phyloP scores from a whole-genome alignment of 2,113 vertebrate genomes.

The Australoheros scitulus region DNA sequence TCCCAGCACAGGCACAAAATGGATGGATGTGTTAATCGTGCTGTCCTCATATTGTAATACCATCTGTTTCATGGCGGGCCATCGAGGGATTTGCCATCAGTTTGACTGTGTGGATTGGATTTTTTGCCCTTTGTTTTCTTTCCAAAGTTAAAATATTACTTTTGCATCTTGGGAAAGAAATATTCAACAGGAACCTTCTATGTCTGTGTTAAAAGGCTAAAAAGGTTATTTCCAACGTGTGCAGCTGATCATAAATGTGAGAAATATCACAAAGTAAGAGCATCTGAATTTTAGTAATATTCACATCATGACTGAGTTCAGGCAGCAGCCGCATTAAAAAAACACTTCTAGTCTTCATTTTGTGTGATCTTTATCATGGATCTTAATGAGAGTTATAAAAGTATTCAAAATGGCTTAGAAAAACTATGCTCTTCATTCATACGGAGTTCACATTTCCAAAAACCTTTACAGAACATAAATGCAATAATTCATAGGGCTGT shows the following conservation, averaged over 20 bases:
- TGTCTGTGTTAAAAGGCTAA: neutral
- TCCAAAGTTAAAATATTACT: slow-evolving; percentile 13
- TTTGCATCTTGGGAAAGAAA: slow-evolving; percentile 13
- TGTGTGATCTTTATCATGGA: neutral
- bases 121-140: slow-evolving; percentile 43
- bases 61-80: slow-evolving; percentile 68
- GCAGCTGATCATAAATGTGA: neutral
- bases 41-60: slow-evolving; percentile 70
- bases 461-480: neutral
- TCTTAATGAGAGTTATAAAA: neutral
- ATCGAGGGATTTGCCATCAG: slow-evolving; percentile 56
- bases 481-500: slow-evolving; percentile 20
- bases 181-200: neutral
- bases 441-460: neutral
- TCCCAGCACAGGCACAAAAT: slow-evolving; percentile 53
- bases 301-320: neutral
- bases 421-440: neutral
- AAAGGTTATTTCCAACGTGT: neutral
- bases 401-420: neutral
- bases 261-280: neutral
- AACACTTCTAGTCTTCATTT: neutral
- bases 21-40: slow-evolving; percentile 68
- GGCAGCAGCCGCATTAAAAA: neutral
- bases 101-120: slow-evolving; percentile 63
- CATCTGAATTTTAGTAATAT: neutral